phyloP scores from a whole-genome alignment of 2,888 invertebrate genomes.

The Xestia ashworthii region DNA sequence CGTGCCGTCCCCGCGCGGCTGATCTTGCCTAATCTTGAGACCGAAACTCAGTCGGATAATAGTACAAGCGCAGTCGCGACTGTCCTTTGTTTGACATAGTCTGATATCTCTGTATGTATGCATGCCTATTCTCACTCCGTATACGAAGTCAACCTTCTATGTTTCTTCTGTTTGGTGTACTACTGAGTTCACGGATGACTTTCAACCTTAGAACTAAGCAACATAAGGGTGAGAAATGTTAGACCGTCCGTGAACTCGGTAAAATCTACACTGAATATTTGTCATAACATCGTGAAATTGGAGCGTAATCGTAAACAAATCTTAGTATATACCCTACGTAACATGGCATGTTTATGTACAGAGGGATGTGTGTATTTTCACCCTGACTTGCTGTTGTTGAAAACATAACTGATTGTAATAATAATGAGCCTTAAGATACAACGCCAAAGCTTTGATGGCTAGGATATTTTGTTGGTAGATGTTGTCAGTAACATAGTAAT shows the following conservation, averaged over 20 bases:
- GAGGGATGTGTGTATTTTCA: background rate
- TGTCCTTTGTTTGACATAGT: background rate
- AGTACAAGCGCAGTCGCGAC: background rate
- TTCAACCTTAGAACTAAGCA: background rate
- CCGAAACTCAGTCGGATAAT: too few species aligned
- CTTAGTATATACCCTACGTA: conserved; percentile 18
- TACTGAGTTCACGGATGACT: background rate
- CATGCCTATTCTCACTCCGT: too few species aligned
- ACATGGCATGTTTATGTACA: background rate
- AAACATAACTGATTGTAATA: background rate
- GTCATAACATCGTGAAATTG: conserved; percentile 41
- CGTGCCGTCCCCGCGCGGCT: too few species aligned
- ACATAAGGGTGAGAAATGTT: background rate
- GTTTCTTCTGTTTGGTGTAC: background rate
- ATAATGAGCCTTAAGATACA: conserved; percentile 1
- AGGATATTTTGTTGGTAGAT: background rate
- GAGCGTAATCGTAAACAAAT: conserved; percentile 38
- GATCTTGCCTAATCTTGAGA: too few species aligned
- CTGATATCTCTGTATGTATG: too few species aligned
- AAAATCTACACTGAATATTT: conserved; percentile 17
- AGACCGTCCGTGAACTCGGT: background rate
- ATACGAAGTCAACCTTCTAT: background rate
- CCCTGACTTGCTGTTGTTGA: background rate
- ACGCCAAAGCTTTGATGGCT: background rate
- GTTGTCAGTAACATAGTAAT: background rate